Evolutionary conservation across 2,113 vertebrate species (phyloP).

Genomic region (Glaucomys volans): DNA sequence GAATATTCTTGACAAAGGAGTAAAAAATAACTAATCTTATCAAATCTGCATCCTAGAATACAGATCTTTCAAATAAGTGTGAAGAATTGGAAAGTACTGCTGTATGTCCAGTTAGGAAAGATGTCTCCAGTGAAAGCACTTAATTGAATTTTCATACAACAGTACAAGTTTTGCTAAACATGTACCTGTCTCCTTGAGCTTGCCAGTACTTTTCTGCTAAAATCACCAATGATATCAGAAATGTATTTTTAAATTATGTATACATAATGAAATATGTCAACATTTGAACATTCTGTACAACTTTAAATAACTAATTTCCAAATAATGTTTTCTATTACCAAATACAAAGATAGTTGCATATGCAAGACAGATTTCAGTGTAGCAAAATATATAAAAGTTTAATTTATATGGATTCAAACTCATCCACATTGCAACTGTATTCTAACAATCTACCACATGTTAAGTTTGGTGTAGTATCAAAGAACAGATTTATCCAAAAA

Average conservation of each 20-base stretch:
- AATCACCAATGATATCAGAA: neutral
- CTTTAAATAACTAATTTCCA: neutral
- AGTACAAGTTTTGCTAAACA: neutral
- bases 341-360: neutral
- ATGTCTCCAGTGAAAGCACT: neutral
- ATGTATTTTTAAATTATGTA: neutral
- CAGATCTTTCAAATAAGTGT: neutral
- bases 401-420: neutral
- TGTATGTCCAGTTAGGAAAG: neutral
- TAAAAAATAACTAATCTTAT: neutral
- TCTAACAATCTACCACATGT: neutral
- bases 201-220: constrained; percentile 18
- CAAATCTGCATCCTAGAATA: neutral
- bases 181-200: neutral
- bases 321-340: neutral
- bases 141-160: neutral
- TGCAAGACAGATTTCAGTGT: constrained; percentile 13
- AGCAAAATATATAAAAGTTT: neutral
- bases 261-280: neutral
- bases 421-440: neutral
- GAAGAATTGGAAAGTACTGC: neutral
- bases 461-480: neutral
- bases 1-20: neutral
- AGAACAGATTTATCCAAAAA: constrained; percentile 32
- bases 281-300: neutral